phyloP scores from a whole-genome alignment of 2,888 invertebrate species.

The Tachina lurida region DNA sequence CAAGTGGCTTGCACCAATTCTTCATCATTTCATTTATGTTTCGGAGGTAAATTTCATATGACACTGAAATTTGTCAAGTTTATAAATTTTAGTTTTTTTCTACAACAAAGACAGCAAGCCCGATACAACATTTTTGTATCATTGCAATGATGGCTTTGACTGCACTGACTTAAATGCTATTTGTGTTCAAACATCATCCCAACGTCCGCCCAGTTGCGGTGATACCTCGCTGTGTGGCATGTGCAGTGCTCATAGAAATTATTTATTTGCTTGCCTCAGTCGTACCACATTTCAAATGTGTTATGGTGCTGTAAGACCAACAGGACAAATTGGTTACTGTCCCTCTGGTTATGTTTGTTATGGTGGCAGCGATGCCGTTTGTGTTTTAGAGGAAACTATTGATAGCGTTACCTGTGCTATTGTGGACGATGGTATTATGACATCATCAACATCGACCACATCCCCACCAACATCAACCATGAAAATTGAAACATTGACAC shows the following conservation, averaged over 20 bases:
- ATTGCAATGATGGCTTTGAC: slow-evolving; percentile 78
- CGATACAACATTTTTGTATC: slow-evolving; percentile 75
- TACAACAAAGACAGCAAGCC: slow-evolving; percentile 74
- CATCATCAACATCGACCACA: slow-evolving; percentile 30
- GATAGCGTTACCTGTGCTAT: slow-evolving; percentile 77
- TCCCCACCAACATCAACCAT: slow-evolving; percentile 47
- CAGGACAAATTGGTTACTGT: slow-evolving; percentile 76
- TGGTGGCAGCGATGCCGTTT: slow-evolving; percentile 76
- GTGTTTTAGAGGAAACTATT: slow-evolving; percentile 71
- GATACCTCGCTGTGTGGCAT: slow-evolving; percentile 79
- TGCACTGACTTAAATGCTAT: slow-evolving; percentile 78
- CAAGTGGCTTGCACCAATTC: slow-evolving; percentile 79
- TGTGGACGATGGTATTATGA: slow-evolving; percentile 66
- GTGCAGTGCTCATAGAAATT: slow-evolving; percentile 79
- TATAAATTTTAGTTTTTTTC: neutral
- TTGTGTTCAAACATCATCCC: slow-evolving; percentile 76
- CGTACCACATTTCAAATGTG: slow-evolving; percentile 79
- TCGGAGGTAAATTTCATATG: slow-evolving; percentile 75
- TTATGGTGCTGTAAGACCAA: slow-evolving; percentile 77
- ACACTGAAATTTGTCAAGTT: neutral
- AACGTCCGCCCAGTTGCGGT: slow-evolving; percentile 78
- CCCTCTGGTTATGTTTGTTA: slow-evolving; percentile 77
- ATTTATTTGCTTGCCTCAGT: slow-evolving; percentile 79
- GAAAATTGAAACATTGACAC: slow-evolving; percentile 64
- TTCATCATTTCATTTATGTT: slow-evolving; percentile 79